Conservation (phyloP, 2,888 invertebrate genomes). For the Trachelus stipa region DNA sequence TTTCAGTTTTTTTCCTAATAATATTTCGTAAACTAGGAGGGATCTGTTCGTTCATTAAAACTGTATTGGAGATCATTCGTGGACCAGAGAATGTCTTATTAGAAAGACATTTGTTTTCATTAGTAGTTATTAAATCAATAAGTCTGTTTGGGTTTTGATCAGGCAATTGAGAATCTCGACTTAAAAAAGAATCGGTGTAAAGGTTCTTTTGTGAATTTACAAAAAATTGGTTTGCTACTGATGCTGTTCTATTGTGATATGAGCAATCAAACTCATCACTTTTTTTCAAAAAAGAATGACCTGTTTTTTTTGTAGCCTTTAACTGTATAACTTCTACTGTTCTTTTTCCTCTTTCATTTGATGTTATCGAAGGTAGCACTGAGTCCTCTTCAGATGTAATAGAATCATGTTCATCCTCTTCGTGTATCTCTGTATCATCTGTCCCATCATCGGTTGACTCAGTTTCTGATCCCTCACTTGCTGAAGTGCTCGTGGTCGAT, state of each 20-base stretch:
- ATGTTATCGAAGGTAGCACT: background rate
- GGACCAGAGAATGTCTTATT: background rate
- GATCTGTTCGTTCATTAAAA: slow-evolving; percentile 51
- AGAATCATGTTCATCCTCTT: background rate
- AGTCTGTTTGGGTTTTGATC: background rate
- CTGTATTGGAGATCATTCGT: slow-evolving; percentile 48
- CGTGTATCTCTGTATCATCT: background rate
- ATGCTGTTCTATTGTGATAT: background rate
- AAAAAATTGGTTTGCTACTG: background rate
- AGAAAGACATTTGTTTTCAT: slow-evolving; percentile 1
- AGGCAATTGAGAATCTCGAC: background rate
- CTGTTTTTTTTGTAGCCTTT: background rate
- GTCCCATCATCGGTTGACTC: background rate
- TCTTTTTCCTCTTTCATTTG: background rate
- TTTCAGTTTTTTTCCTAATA: slow-evolving; percentile 35
- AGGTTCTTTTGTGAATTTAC: background rate
- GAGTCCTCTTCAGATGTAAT: background rate
- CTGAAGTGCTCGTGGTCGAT: background rate
- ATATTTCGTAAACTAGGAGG: slow-evolving; percentile 25
- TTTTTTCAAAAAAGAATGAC: background rate
- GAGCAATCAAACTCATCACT: background rate
- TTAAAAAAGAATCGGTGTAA: background rate
- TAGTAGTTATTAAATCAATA: background rate
- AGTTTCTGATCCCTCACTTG: background rate
- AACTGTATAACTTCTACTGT: background rate